Evolutionary conservation across 2,888 invertebrate genomes (phyloP).

Genomic region (Hybos culiciformis): DNA sequence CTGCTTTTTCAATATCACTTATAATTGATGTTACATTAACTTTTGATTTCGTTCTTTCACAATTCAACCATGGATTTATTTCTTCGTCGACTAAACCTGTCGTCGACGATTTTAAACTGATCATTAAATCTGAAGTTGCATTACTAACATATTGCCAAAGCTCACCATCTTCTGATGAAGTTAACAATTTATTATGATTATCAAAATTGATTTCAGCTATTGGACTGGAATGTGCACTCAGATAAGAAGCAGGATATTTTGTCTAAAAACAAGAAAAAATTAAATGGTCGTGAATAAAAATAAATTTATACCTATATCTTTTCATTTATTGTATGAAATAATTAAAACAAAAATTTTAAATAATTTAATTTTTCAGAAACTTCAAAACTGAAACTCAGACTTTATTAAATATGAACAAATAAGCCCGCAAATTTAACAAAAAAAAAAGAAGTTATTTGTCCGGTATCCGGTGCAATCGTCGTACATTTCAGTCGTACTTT

Average conservation of each 20-base stretch:
- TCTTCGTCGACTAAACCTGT: conserved; percentile 14
- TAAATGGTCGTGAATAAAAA: too few species aligned
- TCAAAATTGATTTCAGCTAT: conserved; percentile 83
- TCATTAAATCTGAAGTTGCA: conserved; percentile 13
- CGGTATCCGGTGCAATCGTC: too few species aligned
- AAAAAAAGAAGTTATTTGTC: too few species aligned
- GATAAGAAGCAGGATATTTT: conserved; percentile 64
- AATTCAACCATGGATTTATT: conserved; percentile 50
- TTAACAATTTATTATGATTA: conserved; percentile 67
- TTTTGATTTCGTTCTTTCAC: conserved; percentile 51
- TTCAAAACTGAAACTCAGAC: too few species aligned
- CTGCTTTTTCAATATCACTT: conserved; percentile 57
- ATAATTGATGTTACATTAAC: conserved; percentile 49
- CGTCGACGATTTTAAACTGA: conserved; percentile 9
- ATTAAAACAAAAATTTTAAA: too few species aligned
- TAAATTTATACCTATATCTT: too few species aligned
- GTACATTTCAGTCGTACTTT: too few species aligned
- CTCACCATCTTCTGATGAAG: conserved; percentile 67
- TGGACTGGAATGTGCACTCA: conserved; percentile 60
- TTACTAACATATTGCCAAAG: conserved; percentile 82
- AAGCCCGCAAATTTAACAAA: too few species aligned
- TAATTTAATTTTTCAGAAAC: too few species aligned
- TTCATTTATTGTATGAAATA: too few species aligned
- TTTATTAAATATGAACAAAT: too few species aligned
- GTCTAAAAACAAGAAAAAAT: too few species aligned